phyloP scores from a whole-genome alignment of 2,888 invertebrate species.

The Pseudococcus longispinus region DNA sequence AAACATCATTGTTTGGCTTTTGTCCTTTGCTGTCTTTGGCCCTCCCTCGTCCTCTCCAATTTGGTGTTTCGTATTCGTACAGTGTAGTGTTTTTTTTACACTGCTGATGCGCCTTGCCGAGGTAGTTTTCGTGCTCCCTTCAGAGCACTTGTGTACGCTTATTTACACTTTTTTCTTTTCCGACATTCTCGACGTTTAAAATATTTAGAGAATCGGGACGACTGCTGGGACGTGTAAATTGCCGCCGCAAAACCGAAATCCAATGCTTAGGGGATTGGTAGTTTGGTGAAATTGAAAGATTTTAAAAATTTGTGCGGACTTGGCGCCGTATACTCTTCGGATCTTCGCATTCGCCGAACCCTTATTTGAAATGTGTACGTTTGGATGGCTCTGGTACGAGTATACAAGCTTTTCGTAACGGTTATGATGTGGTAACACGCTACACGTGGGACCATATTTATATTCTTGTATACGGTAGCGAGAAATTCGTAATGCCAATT shows the following conservation, averaged over 20 bases:
- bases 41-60: not conserved
- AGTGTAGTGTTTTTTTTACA: not conserved
- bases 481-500: not conserved
- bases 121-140: not conserved
- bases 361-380: not conserved
- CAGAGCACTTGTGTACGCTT: slow-evolving; percentile 28
- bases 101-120: not conserved
- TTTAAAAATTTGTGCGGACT: slow-evolving; percentile 2
- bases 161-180: not conserved
- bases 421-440: slow-evolving; percentile 34
- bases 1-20: not conserved
- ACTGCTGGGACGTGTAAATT: slow-evolving; percentile 36
- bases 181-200: slow-evolving; percentile 11
- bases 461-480: not conserved
- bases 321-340: no score
- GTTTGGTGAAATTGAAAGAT: slow-evolving; percentile 38
- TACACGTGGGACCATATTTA: slow-evolving; percentile 29
- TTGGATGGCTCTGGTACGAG: not conserved
- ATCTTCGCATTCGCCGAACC: not conserved
- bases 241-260: slow-evolving; percentile 1
- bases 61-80: not conserved
- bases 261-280: slow-evolving; percentile 6
- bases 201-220: not conserved
- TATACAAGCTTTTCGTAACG: not conserved
- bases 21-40: not conserved